These are phyloP conservation scores for Notospermus geniculatus DNA, from an alignment of 1,140 invertebrate genomes.

Conservation along the genomic window DNA sequence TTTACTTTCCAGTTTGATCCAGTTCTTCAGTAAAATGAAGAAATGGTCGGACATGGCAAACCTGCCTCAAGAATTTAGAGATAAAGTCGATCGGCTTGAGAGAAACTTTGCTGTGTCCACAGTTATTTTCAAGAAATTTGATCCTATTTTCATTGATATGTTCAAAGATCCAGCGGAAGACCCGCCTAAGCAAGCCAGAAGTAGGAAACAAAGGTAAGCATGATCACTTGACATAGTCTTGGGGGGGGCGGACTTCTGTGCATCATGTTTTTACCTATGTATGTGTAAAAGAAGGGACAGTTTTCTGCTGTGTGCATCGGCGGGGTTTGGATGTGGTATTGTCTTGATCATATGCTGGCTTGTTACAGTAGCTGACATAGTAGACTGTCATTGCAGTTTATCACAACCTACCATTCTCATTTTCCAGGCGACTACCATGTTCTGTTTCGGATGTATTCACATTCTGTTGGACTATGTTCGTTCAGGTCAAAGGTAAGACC, in stretches of 20 bases:
- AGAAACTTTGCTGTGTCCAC: conserved; percentile 92
- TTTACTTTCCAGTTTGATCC: conserved; percentile 70
- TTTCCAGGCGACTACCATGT: conserved; percentile 65
- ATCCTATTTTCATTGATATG: conserved; percentile 72
- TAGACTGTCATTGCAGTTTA: too few species aligned
- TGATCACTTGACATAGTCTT: too few species aligned
- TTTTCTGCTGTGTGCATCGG: too few species aligned
- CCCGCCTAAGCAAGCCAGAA: conserved; percentile 63
- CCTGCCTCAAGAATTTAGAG: conserved; percentile 77
- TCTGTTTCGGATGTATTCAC: conserved; percentile 81
- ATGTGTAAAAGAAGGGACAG: too few species aligned
- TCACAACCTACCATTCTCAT: too few species aligned
- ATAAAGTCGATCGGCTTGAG: conserved; percentile 82
- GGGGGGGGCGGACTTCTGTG: too few species aligned
- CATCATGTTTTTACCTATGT: too few species aligned
- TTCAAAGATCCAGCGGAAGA: conserved; percentile 51
- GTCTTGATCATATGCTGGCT: too few species aligned
- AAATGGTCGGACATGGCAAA: conserved; percentile 95
- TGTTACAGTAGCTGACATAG: too few species aligned
- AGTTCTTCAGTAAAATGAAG: conserved; percentile 95
- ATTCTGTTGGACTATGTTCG: conserved; percentile 90
- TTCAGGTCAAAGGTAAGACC: conserved; percentile 75
- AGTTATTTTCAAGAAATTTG: conserved; percentile 90
- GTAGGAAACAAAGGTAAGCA: conserved; percentile 67
- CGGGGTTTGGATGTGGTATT: too few species aligned